These are phyloP conservation scores for Mycteria americana DNA, from an alignment of 2,797 vertebrate genomes.

Conservation along the genomic window DNA sequence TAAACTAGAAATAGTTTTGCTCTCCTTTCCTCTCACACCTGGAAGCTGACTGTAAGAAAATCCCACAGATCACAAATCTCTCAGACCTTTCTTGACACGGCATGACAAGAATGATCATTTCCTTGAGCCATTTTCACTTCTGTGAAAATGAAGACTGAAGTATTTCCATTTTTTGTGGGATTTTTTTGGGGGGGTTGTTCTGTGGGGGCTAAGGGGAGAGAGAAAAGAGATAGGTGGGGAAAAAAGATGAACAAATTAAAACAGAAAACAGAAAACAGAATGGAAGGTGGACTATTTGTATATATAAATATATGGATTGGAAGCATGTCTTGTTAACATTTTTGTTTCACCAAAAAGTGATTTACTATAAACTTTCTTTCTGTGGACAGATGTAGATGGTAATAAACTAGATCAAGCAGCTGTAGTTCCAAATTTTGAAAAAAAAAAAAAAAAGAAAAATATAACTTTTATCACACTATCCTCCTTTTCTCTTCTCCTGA, in stretches of 20 bases:
- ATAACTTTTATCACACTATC: neutral
- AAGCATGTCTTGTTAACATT: neutral
- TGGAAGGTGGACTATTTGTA: neutral
- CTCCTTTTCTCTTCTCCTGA: neutral
- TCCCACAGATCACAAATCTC: neutral
- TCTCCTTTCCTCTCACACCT: neutral
- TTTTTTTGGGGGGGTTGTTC: neutral
- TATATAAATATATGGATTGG: neutral
- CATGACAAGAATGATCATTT: neutral
- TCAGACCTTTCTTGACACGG: neutral
- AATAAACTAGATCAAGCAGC: neutral
- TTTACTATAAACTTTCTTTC: neutral
- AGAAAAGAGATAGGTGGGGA: neutral
- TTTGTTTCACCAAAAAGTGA: neutral
- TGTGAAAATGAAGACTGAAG: neutral
- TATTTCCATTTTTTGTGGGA: neutral
- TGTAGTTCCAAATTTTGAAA: neutral
- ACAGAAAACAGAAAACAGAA: neutral
- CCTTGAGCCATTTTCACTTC: neutral
- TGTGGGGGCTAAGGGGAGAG: accelerated
- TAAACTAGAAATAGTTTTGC: neutral
- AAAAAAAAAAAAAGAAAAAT: neutral
- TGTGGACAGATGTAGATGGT: neutral
- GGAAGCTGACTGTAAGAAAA: neutral
- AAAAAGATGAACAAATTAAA: neutral